Evolutionary conservation across 1,140 invertebrate species (phyloP), one percentile per base, ranked within the genome.

Genomic region (Anoplophora glabripennis): DNA sequence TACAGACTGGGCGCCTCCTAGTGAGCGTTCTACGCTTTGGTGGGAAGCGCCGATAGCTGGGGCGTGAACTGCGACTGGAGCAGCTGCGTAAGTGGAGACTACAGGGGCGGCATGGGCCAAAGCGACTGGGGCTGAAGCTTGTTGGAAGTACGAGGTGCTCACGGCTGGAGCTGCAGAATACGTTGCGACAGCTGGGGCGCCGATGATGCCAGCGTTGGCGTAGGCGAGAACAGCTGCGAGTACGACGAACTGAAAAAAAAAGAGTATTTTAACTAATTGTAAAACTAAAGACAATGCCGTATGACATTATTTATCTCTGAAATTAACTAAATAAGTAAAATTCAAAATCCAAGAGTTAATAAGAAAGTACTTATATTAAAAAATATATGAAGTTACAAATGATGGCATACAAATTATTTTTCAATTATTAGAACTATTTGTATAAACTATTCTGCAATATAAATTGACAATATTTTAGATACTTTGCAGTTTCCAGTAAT

Each of bases 1-100:
- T 3, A 84, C 76, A 11, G 81, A 82, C 37, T 75, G 73, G 65
- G 76, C 77, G 47, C 83, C 83, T 53, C 80, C 83, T 48, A 81
- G 72, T 12, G 80, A 80, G 44, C 82, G 77, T 3, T 83, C 65
- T 9, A 82, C 78, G 65, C 80, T 81, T 68, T 84, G 79, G 53
- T 81, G 78, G 34, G 80, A 76, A 35, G 80, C 67, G 34, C 82
- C 83, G 15, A 81, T 69, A 41, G 80, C 79, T 36, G 73, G 76
- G 33, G 75, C 71, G 0, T 77, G 76, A 49, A 77, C 70, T 0
- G 76, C 77, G 42, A 76, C 59, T 36, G 71, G 66, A 18, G 74
- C 66, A 37, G 76, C 67, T 18, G 59, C 53, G 14, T 68, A 64
- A 11, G 53, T 45, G 1, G 34, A 54, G 1, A 28, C 47, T 9